Conservation (phyloP, 2,113 vertebrate species). For the Actenoides lindsayi region DNA sequence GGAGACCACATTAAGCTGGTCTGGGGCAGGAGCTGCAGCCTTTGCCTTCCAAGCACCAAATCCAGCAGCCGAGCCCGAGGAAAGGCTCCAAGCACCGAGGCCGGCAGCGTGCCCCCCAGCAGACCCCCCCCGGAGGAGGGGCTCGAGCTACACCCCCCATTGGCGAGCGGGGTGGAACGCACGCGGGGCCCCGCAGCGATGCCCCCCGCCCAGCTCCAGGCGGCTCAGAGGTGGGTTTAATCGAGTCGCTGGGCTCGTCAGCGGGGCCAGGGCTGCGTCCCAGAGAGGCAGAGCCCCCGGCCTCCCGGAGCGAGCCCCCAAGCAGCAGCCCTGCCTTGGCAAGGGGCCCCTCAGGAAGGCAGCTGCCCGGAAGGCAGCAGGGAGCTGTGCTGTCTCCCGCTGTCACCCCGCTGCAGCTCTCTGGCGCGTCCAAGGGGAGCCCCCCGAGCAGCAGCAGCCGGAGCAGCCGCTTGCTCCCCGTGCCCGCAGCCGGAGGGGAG, state of each 20-base stretch:
- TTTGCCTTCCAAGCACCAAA: not conserved
- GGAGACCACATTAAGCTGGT: fast-evolving
- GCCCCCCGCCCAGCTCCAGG: not conserved
- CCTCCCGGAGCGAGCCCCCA: not conserved
- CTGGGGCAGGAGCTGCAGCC: not conserved
- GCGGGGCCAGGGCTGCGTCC: not conserved
- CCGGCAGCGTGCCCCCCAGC: not conserved
- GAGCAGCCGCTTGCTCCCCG: not conserved
- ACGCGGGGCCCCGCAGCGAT: not conserved
- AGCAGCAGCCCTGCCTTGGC: not conserved
- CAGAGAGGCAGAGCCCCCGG: not conserved
- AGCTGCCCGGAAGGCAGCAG: not conserved
- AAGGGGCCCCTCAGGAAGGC: not conserved
- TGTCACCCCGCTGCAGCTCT: not conserved
- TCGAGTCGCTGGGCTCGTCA: not conserved
- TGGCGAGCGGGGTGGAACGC: not conserved
- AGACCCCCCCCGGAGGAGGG: fast-evolving
- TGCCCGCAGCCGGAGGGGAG: not conserved
- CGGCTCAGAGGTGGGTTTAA: not conserved
- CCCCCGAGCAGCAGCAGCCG: not conserved
- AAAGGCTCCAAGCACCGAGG: not conserved
- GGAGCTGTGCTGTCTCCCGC: not conserved
- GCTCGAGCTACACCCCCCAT: fast-evolving
- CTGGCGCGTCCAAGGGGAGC: not conserved
- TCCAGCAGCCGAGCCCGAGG: not conserved